These are phyloP conservation scores for Eugnorisma glareosa DNA, from an alignment of 2,888 invertebrate species.

Conservation along the genomic window DNA sequence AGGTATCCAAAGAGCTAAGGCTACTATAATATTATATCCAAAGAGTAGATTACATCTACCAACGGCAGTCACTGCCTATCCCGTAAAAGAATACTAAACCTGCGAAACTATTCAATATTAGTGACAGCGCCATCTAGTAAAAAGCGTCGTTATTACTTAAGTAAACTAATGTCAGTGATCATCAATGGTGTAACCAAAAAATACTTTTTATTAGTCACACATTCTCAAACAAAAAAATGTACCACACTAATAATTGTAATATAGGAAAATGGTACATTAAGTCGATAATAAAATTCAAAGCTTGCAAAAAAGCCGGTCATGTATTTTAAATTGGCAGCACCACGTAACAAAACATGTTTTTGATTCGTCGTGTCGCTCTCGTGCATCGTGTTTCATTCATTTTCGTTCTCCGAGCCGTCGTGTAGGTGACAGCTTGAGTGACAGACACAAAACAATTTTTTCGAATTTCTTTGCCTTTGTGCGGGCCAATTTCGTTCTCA, in stretches of 20 bases:
- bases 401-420: constrained; percentile 23
- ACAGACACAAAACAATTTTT: constrained; percentile 51
- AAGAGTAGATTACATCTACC: too few species aligned
- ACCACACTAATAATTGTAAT: neutral
- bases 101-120: neutral
- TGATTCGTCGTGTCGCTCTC: constrained; percentile 32
- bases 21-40: too few species aligned
- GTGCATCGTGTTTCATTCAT: constrained; percentile 44
- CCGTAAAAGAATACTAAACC: too few species aligned
- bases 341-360: neutral
- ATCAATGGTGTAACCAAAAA: too few species aligned
- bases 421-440: constrained; percentile 47
- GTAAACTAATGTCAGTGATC: neutral
- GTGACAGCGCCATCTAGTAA: constrained; percentile 47
- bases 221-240: neutral
- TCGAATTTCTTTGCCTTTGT: constrained; percentile 64
- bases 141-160: neutral
- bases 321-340: constrained; percentile 51
- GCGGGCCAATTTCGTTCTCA: constrained; percentile 39
- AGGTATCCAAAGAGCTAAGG: too few species aligned
- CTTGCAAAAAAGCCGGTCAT: neutral
- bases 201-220: neutral
- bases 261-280: neutral
- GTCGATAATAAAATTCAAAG: neutral
- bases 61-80: neutral